Evolutionary conservation across 2,888 invertebrate species (phyloP), one percentile per base, ranked within the genome.

Genomic region (Charanyca ferruginea): DNA sequence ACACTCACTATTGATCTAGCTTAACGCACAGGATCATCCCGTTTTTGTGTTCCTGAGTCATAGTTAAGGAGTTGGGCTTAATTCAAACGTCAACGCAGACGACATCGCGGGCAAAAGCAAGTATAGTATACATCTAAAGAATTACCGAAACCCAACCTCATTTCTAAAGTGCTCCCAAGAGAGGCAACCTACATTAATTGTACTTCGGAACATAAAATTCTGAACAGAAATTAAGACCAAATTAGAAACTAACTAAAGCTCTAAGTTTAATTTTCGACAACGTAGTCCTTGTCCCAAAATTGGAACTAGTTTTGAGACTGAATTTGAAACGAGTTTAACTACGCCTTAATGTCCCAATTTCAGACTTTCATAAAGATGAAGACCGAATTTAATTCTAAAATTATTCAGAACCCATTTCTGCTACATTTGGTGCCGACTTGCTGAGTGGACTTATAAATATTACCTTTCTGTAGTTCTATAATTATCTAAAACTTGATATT

Each of bases 311-410:
- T 57, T 28, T 28, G 59, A 66, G 58, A 64, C 61, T 45, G 25
- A 68, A 81, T 72, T 82, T 64, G 41, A 61, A 79, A 71, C 66
- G 74, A 74, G 61, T 66, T 80, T 55, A 57, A 57, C 61, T 59
- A 55, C 22, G 61, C 49, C 57, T 75, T 66, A 49, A 38, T 49
- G 61, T 57, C 52, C 77, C 41, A 66, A 70, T 76, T 69, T 54
- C 23, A 47, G 76, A 70, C 44, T 77, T 70, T 66, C 66, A 65
- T 68, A 54, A 57, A 74, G 62, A 62, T 61, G 54, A 32, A 54
- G 44, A 57, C 25, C 42, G 16, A 65, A 60, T 62, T 71, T 52
- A n/a, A 60, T 58, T 41, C 28, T 38, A 66, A 70, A 68, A 70
- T 65, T 66, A 74, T 71, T 67, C 63, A 61, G 47, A 47, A 42